Percentiles rank a stretch among this genome's conserved stretches.
Conservation (phyloP, 2,113 vertebrate species). For the Ariopsis seemanni region DNA sequence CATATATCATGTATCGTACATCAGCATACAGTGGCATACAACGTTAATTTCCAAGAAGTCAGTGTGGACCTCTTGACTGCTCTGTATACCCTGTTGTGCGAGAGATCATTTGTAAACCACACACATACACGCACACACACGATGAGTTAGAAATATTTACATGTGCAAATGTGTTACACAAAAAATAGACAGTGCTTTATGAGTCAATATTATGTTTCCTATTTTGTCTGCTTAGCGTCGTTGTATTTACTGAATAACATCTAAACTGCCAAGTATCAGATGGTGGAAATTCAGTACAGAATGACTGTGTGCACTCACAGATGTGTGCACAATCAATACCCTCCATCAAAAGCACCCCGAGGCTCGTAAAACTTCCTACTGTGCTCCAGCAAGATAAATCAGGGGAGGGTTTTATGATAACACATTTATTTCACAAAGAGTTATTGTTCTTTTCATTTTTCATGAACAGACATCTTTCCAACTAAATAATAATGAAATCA, state of each 20-base stretch:
- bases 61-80: neutral
- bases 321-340: constrained; percentile 16
- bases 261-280: constrained; percentile 30
- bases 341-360: constrained; percentile 36
- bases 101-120: neutral
- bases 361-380: constrained; percentile 25
- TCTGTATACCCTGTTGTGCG: neutral
- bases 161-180: constrained; percentile 28
- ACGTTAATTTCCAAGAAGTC: neutral
- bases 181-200: constrained; percentile 3
- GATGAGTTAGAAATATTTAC: neutral
- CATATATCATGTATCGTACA: neutral
- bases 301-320: constrained; percentile 41
- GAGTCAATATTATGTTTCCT: neutral
- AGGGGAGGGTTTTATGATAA: constrained; percentile 37
- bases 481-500: constrained; percentile 40
- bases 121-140: neutral
- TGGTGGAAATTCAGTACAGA: constrained; percentile 36
- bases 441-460: constrained; percentile 26
- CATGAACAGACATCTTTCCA: constrained; percentile 31
- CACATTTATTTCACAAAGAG: constrained; percentile 37
- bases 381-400: constrained; percentile 47
- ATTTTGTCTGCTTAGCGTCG: neutral
- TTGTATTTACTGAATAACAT: constrained; percentile 23
- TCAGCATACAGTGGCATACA: neutral